These are phyloP conservation scores for Crocallis elinguaria DNA, from an alignment of 2,888 invertebrate species.

Conservation along the genomic window DNA sequence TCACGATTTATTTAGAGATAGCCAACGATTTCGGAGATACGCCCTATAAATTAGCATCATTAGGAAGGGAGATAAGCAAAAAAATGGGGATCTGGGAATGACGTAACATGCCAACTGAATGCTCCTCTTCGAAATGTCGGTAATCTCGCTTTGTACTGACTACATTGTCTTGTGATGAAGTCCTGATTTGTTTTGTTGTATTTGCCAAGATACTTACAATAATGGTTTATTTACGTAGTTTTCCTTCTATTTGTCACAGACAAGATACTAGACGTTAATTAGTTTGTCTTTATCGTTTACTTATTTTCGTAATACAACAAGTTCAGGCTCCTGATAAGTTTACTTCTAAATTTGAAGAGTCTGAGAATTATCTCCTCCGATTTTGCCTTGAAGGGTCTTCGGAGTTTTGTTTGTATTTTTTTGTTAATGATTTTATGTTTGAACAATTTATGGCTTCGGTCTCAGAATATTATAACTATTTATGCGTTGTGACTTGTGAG, in stretches of 20 bases:
- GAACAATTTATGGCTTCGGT: too few relatives aligned
- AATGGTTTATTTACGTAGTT: not conserved
- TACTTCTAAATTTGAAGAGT: too few relatives aligned
- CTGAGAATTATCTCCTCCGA: too few relatives aligned
- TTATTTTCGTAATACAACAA: too few relatives aligned
- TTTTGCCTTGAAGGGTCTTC: too few relatives aligned
- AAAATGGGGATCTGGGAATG: slow-evolving; percentile 37
- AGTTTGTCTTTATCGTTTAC: too few relatives aligned
- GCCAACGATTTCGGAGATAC: slow-evolving; percentile 35
- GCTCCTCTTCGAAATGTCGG: slow-evolving; percentile 27
- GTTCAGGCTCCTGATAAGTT: too few relatives aligned
- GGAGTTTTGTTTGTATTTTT: too few relatives aligned
- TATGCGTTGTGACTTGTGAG: too few relatives aligned
- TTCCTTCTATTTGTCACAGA: not conserved
- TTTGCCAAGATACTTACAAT: slow-evolving; percentile 2
- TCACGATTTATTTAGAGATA: slow-evolving; percentile 27
- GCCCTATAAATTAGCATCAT: slow-evolving; percentile 42
- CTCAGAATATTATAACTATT: too few relatives aligned
- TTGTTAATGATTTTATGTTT: too few relatives aligned
- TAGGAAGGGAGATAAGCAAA: slow-evolving; percentile 41
- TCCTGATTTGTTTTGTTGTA: slow-evolving; percentile 15
- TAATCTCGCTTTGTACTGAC: slow-evolving; percentile 24
- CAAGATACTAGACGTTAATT: too few relatives aligned
- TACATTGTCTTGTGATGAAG: slow-evolving; percentile 19
- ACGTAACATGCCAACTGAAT: slow-evolving; percentile 34